Evolutionary conservation across 2,888 invertebrate genomes (phyloP), one percentile per base, ranked within the genome.

Genomic region (Oligia strigilis): DNA sequence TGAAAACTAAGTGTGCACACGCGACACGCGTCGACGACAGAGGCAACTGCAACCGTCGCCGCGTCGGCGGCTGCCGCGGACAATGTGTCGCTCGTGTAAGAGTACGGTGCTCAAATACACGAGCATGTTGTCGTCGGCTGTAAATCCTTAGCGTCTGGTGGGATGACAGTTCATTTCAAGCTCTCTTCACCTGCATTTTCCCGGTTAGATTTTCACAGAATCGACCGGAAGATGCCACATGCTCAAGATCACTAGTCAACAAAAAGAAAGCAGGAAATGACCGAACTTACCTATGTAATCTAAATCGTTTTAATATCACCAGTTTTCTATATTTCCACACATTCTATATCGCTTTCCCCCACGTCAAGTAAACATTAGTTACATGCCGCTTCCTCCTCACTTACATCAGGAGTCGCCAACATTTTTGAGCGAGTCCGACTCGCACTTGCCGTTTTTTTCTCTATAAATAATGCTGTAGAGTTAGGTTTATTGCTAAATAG

Each of bases 221-320:
- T 52, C 19, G 52, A 19, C 5, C 19, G 52, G 52, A 5, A 52
- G 23, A 70, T 58, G 55, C 17, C 55, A 43, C 5, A 9, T 69
- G 5, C 23, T 19, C 11, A 23, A 49, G 29, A 14, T 11, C 14
- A n/a, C 36, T 46, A 13, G 2, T 74, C 17, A 46, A 29, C 23
- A 23, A 66, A 67, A 29, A 29, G 29, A 80, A 80, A 80, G 55
- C 40, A 80, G 40, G 69, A 81, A 80, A 55, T 69, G 23, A 3
- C 14, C 17, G 62, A 40, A 71, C 23, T n/a, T 13, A 11, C 4
- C 2, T 43, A 46, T 23, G 1, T 67, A 58, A 81, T 81, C 62
- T 74, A 64, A 64, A 70, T 65, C 1, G 58, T n/a, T 62, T 72
- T 40, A 13, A 9, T n/a, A 69, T 40, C n/a, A 43, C 8, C 23